Evolutionary conservation across 2,888 invertebrate species (phyloP).

Genomic region (Gerris lacustris): DNA sequence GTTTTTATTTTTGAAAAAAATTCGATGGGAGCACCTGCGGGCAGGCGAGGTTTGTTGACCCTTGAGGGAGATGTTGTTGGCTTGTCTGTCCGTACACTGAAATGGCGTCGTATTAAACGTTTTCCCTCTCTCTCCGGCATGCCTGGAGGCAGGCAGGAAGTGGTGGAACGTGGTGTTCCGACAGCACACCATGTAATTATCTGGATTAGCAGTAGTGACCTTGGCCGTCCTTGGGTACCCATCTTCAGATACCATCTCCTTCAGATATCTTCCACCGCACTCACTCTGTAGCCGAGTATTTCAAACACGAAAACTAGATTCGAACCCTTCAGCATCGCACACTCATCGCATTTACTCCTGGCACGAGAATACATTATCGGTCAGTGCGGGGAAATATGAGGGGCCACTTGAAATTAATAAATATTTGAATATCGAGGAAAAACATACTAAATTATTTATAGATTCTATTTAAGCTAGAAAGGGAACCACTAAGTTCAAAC

Average conservation of each 20-base stretch:
- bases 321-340: too few species aligned
- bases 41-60: neutral
- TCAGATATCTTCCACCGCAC: neutral
- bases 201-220: conserved; percentile 3
- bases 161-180: conserved; percentile 5
- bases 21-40: neutral
- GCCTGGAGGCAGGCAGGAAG: neutral
- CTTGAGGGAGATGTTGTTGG: neutral
- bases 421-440: too few species aligned
- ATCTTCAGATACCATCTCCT: neutral
- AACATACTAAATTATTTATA: too few species aligned
- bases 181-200: conserved; percentile 1
- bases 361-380: too few species aligned
- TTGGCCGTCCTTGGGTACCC: conserved; percentile 2
- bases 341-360: too few species aligned
- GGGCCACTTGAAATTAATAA: too few species aligned
- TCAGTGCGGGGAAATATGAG: too few species aligned
- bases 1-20: too few species aligned
- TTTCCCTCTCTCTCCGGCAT: neutral
- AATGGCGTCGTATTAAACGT: neutral
- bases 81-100: neutral
- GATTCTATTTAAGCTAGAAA: too few species aligned
- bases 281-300: neutral
- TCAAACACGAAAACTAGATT: too few species aligned
- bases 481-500: too few species aligned